Percentiles rank a stretch among this genome's conserved stretches.
Conservation (phyloP, 2,113 vertebrate genomes). For the Amblyopsis rosae region DNA sequence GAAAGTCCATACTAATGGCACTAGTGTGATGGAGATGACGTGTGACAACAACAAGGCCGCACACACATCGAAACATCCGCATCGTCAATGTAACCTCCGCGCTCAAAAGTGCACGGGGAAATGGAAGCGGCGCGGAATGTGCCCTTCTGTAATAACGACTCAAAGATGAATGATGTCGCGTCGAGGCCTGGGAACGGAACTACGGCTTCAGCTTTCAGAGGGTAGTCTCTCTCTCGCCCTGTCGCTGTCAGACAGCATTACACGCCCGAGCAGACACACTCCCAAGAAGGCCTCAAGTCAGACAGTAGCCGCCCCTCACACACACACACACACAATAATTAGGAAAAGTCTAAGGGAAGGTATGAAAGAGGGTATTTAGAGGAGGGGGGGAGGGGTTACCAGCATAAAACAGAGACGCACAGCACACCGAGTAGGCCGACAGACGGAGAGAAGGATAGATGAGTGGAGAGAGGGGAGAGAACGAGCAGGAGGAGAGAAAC, state of each 20-base stretch:
- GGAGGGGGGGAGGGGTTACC: background rate
- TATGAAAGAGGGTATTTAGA: slow-evolving; percentile 1
- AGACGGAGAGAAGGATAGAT: slow-evolving; percentile 1
- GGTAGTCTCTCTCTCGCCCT: slow-evolving; percentile 35
- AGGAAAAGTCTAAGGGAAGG: slow-evolving; percentile 17
- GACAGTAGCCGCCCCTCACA: slow-evolving; percentile 19
- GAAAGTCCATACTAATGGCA: too few relatives aligned
- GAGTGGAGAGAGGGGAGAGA: background rate
- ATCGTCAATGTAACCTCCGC: too few relatives aligned
- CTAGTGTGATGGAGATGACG: too few relatives aligned
- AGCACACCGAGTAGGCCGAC: slow-evolving; percentile 1
- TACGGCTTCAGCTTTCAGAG: slow-evolving; percentile 46
- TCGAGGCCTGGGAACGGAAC: background rate
- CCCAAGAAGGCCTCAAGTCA: slow-evolving; percentile 53
- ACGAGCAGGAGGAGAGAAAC: slow-evolving; percentile 25
- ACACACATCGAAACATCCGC: too few relatives aligned
- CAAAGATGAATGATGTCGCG: too few relatives aligned
- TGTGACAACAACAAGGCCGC: too few relatives aligned
- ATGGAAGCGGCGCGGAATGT: too few relatives aligned
- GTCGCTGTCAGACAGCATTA: slow-evolving; percentile 77
- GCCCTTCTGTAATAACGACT: too few relatives aligned
- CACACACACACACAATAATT: slow-evolving; percentile 23
- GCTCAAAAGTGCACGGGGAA: too few relatives aligned
- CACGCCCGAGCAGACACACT: slow-evolving; percentile 69
- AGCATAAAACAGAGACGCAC: slow-evolving; percentile 13